Percentiles rank a stretch among this genome's conserved stretches.
Evolutionary conservation across 2,113 vertebrate species (phyloP).

Genomic region (Pygoscelis antarcticus): DNA sequence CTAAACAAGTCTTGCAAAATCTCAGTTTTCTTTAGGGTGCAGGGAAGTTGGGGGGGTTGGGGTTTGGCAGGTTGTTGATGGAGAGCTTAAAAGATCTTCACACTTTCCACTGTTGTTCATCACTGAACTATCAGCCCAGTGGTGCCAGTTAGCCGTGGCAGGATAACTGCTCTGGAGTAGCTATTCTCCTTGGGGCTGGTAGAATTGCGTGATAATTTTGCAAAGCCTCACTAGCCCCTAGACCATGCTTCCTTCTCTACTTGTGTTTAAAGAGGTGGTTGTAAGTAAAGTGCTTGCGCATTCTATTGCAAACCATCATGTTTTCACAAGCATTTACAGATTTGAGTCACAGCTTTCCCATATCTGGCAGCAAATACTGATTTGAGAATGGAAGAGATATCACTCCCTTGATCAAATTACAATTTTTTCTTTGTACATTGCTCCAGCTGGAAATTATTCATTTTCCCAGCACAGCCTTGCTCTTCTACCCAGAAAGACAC

Average conservation of each 20-base stretch:
- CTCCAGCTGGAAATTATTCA: slow-evolving; percentile 36
- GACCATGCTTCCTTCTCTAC: neutral
- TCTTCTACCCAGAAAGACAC: slow-evolving; percentile 35
- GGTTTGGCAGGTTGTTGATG: neutral
- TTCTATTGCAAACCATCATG: slow-evolving; percentile 11
- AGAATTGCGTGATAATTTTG: neutral
- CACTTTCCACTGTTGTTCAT: neutral
- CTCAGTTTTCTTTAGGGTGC: neutral
- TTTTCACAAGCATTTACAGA: slow-evolving; percentile 52
- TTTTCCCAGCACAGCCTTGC: slow-evolving; percentile 21
- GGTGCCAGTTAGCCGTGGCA: neutral
- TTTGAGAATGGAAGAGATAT: slow-evolving; percentile 18
- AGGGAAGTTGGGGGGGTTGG: neutral
- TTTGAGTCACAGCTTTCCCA: slow-evolving; percentile 48
- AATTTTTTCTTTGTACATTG: neutral
- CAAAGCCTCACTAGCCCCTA: neutral
- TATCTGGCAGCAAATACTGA: slow-evolving; percentile 20
- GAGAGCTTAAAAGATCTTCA: neutral
- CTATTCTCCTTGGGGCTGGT: neutral
- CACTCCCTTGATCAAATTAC: slow-evolving; percentile 4
- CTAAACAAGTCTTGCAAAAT: neutral
- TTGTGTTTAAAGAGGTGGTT: neutral
- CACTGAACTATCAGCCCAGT: neutral
- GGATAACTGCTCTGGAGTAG: neutral
- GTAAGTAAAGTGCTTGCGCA: neutral